These are phyloP conservation scores for Colletes gigas DNA, from an alignment of 1,140 invertebrate species.

Conservation along the genomic window DNA sequence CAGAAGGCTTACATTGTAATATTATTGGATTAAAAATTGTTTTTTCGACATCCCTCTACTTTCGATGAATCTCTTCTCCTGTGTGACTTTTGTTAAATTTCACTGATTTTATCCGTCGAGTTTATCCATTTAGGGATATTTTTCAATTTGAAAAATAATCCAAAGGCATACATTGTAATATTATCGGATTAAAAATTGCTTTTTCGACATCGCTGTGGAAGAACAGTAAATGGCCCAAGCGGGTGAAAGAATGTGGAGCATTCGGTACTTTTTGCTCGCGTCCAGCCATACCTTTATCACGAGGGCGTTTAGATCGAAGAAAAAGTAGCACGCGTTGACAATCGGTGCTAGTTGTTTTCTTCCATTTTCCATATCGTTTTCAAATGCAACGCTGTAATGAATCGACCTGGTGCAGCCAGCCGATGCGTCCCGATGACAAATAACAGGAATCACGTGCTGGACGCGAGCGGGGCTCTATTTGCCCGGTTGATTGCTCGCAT, in stretches of 20 bases:
- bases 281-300: background rate
- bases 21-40: no score
- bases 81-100: no score
- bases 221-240: background rate
- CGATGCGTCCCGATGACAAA: slow-evolving; percentile 16
- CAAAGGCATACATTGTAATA: no score
- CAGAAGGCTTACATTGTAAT: no score
- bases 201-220: background rate
- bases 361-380: slow-evolving; percentile 6
- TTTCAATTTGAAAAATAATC: no score
- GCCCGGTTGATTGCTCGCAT: slow-evolving; percentile 11
- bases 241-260: background rate
- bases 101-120: no score
- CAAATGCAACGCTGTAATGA: slow-evolving; percentile 20
- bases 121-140: no score
- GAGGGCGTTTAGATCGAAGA: background rate
- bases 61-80: no score
- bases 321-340: background rate
- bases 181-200: background rate
- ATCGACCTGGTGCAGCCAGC: slow-evolving; percentile 25
- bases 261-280: background rate
- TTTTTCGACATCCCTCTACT: no score
- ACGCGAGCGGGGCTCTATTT: slow-evolving; percentile 20
- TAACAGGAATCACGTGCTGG: slow-evolving; percentile 40
- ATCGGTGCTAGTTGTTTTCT: background rate